Evolutionary conservation across 2,797 vertebrate genomes (phyloP).

Genomic region (Sarcoramphus papa): DNA sequence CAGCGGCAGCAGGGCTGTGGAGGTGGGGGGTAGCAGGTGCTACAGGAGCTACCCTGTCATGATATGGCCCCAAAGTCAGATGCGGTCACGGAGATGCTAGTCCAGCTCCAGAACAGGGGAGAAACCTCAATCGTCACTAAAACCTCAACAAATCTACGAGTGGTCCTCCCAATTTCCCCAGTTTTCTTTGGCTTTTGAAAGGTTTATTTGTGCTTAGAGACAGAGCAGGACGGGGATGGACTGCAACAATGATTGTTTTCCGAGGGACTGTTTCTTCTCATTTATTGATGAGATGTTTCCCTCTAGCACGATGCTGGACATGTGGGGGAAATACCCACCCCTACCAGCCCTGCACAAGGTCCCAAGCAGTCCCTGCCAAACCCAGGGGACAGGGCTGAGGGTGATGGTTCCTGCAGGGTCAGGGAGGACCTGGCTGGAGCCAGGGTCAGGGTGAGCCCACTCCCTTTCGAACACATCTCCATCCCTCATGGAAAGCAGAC

Average conservation of each 20-base stretch:
- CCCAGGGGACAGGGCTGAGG: not conserved
- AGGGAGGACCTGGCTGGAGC: not conserved
- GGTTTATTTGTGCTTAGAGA: not conserved
- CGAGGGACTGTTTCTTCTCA: not conserved
- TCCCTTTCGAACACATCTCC: not conserved
- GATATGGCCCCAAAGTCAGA: fast-evolving
- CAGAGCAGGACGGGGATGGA: not conserved
- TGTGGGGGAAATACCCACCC: not conserved
- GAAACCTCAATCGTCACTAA: not conserved
- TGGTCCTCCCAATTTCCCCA: fast-evolving
- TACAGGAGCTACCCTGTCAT: not conserved
- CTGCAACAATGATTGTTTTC: not conserved
- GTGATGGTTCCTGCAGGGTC: not conserved
- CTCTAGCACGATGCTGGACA: fast-evolving
- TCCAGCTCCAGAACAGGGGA: not conserved
- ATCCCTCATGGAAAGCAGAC: not conserved
- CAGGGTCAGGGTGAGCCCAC: not conserved
- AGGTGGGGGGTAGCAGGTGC: constrained; percentile 20
- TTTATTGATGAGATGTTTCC: not conserved
- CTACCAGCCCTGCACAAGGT: not conserved
- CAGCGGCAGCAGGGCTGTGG: not conserved
- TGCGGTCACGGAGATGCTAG: fast-evolving
- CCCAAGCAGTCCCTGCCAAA: not conserved
- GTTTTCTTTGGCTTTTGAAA: fast-evolving
- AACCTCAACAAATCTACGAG: not conserved